Conservation (phyloP, 2,888 invertebrate species). For the Trichogramma evanescens region DNA sequence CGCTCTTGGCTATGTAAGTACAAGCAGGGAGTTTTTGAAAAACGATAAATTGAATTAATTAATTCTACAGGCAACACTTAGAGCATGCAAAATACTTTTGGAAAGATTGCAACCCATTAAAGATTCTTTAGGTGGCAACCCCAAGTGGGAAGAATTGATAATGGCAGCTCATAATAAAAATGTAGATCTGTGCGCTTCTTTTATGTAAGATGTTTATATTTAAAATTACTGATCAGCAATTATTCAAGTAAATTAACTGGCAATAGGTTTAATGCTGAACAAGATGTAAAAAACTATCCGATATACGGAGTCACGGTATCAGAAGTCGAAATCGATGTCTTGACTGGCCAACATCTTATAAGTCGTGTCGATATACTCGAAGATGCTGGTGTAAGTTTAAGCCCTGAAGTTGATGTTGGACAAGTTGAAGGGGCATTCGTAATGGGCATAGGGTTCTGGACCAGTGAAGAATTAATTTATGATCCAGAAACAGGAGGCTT, state of each 20-base stretch:
- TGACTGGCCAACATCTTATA: conserved; percentile 69
- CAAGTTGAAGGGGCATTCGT: conserved; percentile 75
- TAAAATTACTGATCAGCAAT: neutral
- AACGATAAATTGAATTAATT: neutral
- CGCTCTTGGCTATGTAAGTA: conserved; percentile 47
- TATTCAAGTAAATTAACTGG: no score
- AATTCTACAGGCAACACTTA: conserved; percentile 24
- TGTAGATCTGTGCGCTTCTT: conserved; percentile 57
- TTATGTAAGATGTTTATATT: conserved; percentile 46
- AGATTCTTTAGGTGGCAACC: conserved; percentile 31
- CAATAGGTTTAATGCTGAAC: neutral
- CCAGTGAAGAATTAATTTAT: conserved; percentile 62
- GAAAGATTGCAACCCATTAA: conserved; percentile 55
- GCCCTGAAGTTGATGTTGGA: conserved; percentile 66
- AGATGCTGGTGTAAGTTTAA: conserved; percentile 68
- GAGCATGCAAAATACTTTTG: conserved; percentile 59
- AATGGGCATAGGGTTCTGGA: conserved; percentile 72
- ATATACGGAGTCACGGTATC: conserved; percentile 59
- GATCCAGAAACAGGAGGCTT: conserved; percentile 59
- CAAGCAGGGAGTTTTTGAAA: neutral
- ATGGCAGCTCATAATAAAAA: conserved; percentile 50
- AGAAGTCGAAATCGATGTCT: conserved; percentile 70
- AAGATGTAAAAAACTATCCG: conserved; percentile 52
- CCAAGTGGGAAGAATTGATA: conserved; percentile 56
- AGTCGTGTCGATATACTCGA: conserved; percentile 65